Percentiles rank a stretch among this genome's conserved stretches.
Evolutionary conservation across 2,113 vertebrate genomes (phyloP).

Genomic region (Ctenomys sociabilis): DNA sequence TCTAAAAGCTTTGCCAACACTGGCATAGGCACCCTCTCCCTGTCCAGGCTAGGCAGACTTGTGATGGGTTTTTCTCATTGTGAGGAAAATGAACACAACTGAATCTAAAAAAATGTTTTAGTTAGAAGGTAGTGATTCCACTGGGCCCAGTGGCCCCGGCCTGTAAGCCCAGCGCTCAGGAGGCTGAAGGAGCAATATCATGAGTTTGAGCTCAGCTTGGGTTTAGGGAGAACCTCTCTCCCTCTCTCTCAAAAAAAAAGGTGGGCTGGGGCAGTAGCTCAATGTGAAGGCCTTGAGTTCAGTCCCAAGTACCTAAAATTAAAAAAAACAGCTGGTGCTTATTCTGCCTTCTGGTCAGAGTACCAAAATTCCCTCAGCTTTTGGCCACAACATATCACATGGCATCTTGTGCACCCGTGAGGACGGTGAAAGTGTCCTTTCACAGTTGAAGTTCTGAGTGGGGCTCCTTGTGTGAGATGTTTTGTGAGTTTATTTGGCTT

Average conservation of each 20-base stretch:
- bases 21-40: neutral
- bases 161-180: neutral
- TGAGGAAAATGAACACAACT: neutral
- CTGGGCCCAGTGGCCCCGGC: neutral
- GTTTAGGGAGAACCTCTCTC: neutral
- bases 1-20: neutral
- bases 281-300: neutral
- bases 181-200: neutral
- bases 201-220: neutral
- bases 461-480: constrained; percentile 25
- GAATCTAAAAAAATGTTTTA: neutral
- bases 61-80: neutral
- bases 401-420: neutral
- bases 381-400: neutral
- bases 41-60: neutral
- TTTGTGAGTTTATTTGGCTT: constrained; percentile 57
- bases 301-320: neutral
- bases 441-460: neutral
- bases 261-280: neutral
- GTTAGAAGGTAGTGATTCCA: neutral
- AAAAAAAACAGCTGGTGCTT: neutral
- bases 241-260: neutral
- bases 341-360: neutral
- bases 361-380: neutral
- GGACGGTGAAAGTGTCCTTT: constrained; percentile 10